Evolutionary conservation across 2,113 vertebrate genomes (phyloP).

Genomic region (Notarius quadriscutis): DNA sequence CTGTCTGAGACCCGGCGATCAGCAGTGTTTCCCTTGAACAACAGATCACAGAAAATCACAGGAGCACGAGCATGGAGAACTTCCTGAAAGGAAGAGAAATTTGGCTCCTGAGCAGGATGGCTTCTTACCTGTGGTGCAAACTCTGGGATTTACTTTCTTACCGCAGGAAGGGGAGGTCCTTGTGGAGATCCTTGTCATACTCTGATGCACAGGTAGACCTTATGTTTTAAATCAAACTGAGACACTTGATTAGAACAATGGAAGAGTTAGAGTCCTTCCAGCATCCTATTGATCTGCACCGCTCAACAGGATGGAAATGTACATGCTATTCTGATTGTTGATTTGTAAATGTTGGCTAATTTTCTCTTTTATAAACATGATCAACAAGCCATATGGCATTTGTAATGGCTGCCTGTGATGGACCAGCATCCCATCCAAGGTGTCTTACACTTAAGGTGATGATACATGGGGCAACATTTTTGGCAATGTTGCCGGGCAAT

Average conservation of each 20-base stretch:
- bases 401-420: background rate
- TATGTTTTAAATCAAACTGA: background rate
- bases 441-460: background rate
- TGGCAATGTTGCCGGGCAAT: too few species aligned
- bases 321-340: background rate
- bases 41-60: conserved; percentile 43
- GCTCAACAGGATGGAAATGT: background rate
- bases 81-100: conserved; percentile 72
- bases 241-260: background rate
- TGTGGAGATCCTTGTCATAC: conserved; percentile 54
- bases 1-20: conserved; percentile 45
- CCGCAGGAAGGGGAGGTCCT: conserved; percentile 68
- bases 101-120: conserved; percentile 79
- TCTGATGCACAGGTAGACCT: conserved; percentile 77
- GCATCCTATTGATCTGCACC: background rate
- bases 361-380: background rate
- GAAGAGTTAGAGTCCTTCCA: background rate
- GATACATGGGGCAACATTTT: too few species aligned
- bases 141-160: conserved; percentile 73
- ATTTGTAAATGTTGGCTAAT: background rate
- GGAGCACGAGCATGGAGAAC: conserved; percentile 65
- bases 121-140: conserved; percentile 77
- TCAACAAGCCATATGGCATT: background rate
- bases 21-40: conserved; percentile 21
- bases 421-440: background rate